Percentiles rank a stretch among this genome's conserved stretches.
phyloP scores from a whole-genome alignment of 2,888 invertebrate species.

The Bedellia somnulentella region DNA sequence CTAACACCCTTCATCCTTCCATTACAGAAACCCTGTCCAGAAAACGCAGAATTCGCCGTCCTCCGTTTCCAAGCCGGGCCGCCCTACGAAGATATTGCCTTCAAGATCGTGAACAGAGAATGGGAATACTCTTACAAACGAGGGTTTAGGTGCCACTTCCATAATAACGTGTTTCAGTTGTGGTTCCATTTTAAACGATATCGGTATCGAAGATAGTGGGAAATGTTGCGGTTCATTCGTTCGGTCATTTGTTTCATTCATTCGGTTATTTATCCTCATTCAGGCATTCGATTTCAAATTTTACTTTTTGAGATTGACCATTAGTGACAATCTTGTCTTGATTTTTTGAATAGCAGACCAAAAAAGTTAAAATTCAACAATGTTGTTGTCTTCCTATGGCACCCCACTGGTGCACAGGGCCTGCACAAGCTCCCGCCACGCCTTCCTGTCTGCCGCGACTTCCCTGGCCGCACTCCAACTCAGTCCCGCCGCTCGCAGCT shows the following conservation, averaged over 20 bases:
- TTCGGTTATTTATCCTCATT: neutral
- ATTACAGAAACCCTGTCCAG: slow-evolving; percentile 84
- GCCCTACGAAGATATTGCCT: slow-evolving; percentile 98
- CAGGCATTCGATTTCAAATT: neutral
- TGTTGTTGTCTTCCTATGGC: too few relatives aligned
- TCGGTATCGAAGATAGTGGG: slow-evolving; percentile 77
- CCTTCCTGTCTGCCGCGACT: too few relatives aligned
- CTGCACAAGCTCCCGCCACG: too few relatives aligned
- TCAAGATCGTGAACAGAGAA: slow-evolving; percentile 97
- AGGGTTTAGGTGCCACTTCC: slow-evolving; percentile 98
- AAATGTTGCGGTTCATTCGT: neutral
- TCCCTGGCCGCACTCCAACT: too few relatives aligned
- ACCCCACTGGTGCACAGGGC: too few relatives aligned
- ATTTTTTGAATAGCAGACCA: too few relatives aligned
- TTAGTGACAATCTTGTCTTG: too few relatives aligned
- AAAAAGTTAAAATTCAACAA: too few relatives aligned
- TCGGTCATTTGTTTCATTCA: too few relatives aligned
- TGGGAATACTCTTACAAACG: slow-evolving; percentile 99
- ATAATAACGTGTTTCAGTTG: slow-evolving; percentile 98
- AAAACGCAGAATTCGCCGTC: slow-evolving; percentile 93
- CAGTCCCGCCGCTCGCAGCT: too few relatives aligned
- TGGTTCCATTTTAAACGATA: slow-evolving; percentile 99
- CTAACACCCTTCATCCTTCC: too few relatives aligned
- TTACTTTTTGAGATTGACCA: too few relatives aligned
- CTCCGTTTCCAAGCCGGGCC: slow-evolving; percentile 97